Evolutionary conservation across 53 echinoderm and acorn worm species (phyloP).

Genomic region (Paracentrotus lividus): DNA sequence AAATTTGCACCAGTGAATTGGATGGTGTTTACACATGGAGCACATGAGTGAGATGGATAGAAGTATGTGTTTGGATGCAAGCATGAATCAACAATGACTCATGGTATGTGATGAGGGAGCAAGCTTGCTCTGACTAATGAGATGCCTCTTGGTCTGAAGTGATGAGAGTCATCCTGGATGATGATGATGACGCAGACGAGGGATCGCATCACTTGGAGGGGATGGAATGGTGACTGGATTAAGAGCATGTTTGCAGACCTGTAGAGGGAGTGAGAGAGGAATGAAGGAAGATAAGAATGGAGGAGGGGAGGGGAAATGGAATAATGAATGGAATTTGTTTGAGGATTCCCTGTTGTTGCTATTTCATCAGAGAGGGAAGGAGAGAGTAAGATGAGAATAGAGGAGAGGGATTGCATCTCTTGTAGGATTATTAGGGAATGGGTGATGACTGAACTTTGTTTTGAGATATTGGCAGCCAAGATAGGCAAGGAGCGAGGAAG

Average conservation of each 20-base stretch:
- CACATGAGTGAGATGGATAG: background rate
- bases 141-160: background rate
- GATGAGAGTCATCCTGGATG: background rate
- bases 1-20: background rate
- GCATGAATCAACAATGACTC: conserved; percentile 17
- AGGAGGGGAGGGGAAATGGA: background rate
- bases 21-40: background rate
- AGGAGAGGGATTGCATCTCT: background rate
- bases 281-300: background rate
- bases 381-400: background rate
- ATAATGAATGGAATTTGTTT: background rate
- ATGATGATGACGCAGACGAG: background rate
- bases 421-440: background rate
- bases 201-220: background rate
- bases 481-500: too few relatives aligned
- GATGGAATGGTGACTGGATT: background rate
- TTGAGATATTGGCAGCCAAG: too few relatives aligned
- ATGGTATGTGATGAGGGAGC: background rate
- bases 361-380: background rate
- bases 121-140: conserved; percentile 26
- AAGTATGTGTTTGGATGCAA: background rate
- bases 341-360: too few relatives aligned
- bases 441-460: background rate
- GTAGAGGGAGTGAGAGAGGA: background rate
- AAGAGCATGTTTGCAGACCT: background rate